Base-by-base conservation (phyloP, 1,140 invertebrate species). In the Diabrotica virgifera region DNA sequence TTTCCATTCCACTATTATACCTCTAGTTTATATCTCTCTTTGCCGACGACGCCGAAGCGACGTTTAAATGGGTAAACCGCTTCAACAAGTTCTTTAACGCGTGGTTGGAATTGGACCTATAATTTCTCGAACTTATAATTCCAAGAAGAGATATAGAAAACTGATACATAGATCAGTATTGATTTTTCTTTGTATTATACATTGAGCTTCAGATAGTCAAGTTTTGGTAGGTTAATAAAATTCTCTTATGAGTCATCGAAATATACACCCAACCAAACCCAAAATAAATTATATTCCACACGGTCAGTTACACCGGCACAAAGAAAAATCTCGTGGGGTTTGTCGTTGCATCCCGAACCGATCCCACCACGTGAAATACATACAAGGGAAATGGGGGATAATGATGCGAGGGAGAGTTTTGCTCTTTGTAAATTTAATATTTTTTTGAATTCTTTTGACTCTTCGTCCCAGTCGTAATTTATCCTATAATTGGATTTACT, bases 231-330 rank as follows among this genome's bases (percentile, higher is more conserved):
- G 24, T 24, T 24, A 46, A 46, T 46, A 46, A 46, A 46, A 10
- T 46, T 46, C n/a, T 46, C 2, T 14, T 9, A 57, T 69, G 68
- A 69, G 53, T 69, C 68, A 69, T 57, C 57, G 57, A 11, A 59
- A 8, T 24, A 5, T 62, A 8, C 14, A 24, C 1, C 12, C 14
- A 24, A 24, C 12, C 14, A 35, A 36, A 46, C 52, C 52, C 65
- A 65, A 64, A 64, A 40, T 24, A 65, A 69, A 69, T 69, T 69
- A 62, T 65, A 65, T 69, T 66, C 62, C 54, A 52, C 54, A 69
- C 68, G 68, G 68, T 69, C 68, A 69, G 68, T 69, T 69, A 69
- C 61, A 60, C 68, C 59, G 9, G 59, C 57, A 69, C 67, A 69
- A 69, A 63, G 61, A 54, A 62, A 7, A 5, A 8, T 35, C 57